Base-by-base conservation (phyloP, 2,888 invertebrate genomes). In the Dasysyrphus tricinctus region DNA sequence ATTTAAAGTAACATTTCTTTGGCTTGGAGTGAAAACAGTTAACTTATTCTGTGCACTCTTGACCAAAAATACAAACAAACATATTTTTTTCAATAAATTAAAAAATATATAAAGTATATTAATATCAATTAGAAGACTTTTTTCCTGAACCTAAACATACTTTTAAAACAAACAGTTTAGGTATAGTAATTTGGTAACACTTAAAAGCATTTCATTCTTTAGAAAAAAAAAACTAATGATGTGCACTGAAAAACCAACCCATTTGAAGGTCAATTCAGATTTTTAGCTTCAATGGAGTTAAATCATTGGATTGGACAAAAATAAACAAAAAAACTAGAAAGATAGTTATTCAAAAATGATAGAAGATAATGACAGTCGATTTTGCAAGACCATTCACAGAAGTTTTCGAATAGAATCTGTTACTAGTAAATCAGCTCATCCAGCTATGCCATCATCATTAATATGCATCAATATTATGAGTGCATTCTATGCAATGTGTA, bases 191-290 rank as follows among this genome's bases (percentile, higher is more conserved):
- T 14, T 67, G 76, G 76, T 39, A 76, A 67, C 76, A 3, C 56
- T 65, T 16, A 16, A 16, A 19, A n/a, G n/a, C 4, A 47, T 24
- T 16, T 59, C 9, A 29, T 70, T 69, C 56, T 24, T 69, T 78
- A 34, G 63, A 81, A 56, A 49, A 74, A 65, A 51, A 74, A 74
- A 78, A 39, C 9, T 72, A 86, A 81, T 81, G 81, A 86, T 67
- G 74, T 75, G 74, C 78, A 14, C 19, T 67, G 34, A 19, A n/a
- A 47, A 8, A 65, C 8, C 42, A 11, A 65, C 9, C 44, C 51
- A 29, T 70, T 81, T 86, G 81, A 86, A 80, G 85, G 85, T 86
- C 85, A 80, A 44, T 72, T 57, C 56, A 67, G 65, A 79, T 63
- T 63, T 63, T 83, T 70, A 79, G 70, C 70, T 37, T 63, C 56